Conservation (phyloP, 2,797 vertebrate genomes). For the Limosa lapponica region DNA sequence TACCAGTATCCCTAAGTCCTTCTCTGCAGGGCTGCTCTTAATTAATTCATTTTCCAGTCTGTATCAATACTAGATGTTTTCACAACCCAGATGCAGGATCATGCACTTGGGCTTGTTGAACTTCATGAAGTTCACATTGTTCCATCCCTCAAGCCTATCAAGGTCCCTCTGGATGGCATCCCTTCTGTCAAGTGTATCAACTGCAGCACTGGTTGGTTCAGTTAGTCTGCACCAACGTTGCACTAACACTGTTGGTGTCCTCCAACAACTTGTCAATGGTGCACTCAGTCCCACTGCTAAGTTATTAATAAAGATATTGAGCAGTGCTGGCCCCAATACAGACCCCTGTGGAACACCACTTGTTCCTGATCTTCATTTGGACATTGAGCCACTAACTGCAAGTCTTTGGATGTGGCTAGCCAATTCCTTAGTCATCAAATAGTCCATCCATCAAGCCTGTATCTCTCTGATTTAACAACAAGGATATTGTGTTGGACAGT, state of each 20-base stretch:
- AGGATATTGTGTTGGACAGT: neutral
- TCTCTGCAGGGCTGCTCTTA: neutral
- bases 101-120: neutral
- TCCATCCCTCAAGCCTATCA: neutral
- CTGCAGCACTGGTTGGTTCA: neutral
- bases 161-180: neutral
- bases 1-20: neutral
- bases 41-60: neutral
- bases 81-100: neutral
- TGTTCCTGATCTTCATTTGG: neutral
- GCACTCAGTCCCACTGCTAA: no score
- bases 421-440: neutral
- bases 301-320: neutral
- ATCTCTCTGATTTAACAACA: neutral
- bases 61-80: neutral
- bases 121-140: neutral
- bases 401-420: neutral
- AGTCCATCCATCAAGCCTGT: neutral
- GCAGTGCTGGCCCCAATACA: neutral
- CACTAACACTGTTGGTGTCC: neutral
- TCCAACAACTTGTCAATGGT: neutral
- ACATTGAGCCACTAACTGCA: neutral
- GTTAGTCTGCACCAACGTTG: no score
- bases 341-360: neutral
- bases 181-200: neutral